Evolutionary conservation across 1,140 invertebrate genomes (phyloP), one percentile per base, ranked within the genome.

Genomic region (Proctacanthus coquilletti): DNA sequence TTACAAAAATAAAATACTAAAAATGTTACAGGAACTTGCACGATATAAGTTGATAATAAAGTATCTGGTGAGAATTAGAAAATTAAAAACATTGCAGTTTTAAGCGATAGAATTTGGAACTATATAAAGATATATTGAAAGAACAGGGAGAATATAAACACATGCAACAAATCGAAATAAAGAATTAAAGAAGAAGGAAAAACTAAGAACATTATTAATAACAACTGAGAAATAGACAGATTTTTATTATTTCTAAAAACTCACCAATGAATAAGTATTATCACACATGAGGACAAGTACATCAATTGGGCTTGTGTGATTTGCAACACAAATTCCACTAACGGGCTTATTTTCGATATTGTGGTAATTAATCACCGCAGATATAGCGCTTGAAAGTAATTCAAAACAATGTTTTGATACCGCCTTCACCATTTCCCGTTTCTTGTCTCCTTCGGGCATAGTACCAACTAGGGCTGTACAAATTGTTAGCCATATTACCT

Each of bases 241-340:
- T n/a, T n/a, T n/a, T n/a, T n/a, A n/a, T n/a, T n/a, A n/a, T n/a
- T n/a, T n/a, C n/a, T n/a, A 34, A 10, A 34, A 19, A 70, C 75
- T 63, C 75, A 98, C 92, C 85, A 99, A 69, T 27, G 93, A 94
- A 67, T 98, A 98, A 52, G 84, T 84, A 61, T 93, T 94, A 68
- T 98, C 94, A 67, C 87, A 91, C 72, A 93, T 92, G 30, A 99
- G 71, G 43, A 98, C 80, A 39, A 98, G 72, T 29, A 92, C 92
- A 65, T 99, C 95, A 45, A 99, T 94, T 2, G 95, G 96, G 40
- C 92, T 96, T 1, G 96, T 99, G 63, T 99, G 96, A 70, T 99
- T 99, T 34, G 96, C 95, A 14, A 98, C 95, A 68, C 94, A 98
- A 50, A 99, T 98, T 21, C 93, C 91, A 39, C 65, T 66, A 19